Evolutionary conservation across 2,113 vertebrate genomes (phyloP).

Genomic region (Mastomys natalensis): DNA sequence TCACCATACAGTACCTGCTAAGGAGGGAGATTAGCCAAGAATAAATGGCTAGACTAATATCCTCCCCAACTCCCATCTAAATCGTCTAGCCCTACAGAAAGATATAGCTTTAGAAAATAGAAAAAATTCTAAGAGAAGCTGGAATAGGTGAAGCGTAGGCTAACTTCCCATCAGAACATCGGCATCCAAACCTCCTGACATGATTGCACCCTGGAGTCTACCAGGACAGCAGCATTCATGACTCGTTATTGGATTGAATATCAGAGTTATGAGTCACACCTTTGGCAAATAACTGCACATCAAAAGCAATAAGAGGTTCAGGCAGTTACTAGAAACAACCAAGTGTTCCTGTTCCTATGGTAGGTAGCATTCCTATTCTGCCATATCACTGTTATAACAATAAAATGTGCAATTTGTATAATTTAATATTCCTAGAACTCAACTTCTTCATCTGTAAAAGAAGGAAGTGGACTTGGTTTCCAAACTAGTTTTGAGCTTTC

Average conservation of each 20-base stretch:
- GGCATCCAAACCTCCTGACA: not conserved
- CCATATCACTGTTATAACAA: not conserved
- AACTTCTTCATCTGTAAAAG: constrained; percentile 35
- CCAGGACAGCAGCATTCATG: not conserved
- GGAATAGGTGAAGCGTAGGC: not conserved
- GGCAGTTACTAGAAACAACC: not conserved
- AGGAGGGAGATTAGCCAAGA: not conserved
- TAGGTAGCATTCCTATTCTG: not conserved
- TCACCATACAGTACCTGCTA: not conserved
- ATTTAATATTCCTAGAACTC: not conserved
- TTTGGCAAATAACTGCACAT: not conserved
- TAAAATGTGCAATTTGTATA: not conserved
- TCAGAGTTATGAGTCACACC: not conserved
- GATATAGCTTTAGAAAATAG: not conserved
- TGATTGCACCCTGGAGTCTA: not conserved
- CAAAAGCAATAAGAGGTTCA: not conserved
- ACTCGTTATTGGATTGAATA: not conserved
- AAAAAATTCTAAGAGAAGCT: not conserved
- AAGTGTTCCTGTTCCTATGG: not conserved
- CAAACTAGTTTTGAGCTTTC: constrained; percentile 13
- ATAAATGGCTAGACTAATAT: not conserved
- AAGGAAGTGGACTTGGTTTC: not conserved
- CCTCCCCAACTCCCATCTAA: not conserved
- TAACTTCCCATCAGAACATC: not conserved
- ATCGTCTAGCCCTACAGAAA: not conserved